Conservation (phyloP, 2,888 invertebrate genomes). For the Melitaea athalia region DNA sequence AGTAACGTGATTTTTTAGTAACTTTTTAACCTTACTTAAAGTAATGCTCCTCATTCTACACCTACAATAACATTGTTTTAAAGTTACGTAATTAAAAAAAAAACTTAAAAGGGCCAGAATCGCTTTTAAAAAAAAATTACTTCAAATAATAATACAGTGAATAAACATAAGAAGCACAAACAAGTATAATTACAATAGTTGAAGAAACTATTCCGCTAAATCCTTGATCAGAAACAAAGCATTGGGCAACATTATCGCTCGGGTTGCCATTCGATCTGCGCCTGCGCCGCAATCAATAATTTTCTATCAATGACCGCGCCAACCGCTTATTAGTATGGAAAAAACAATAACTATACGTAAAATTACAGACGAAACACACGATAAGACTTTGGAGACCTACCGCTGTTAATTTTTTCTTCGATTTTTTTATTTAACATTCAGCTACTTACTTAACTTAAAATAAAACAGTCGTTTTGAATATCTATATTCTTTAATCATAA, state of each 20-base stretch:
- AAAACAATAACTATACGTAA: conserved; percentile 76
- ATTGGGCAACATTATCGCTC: conserved; percentile 44
- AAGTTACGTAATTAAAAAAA: no score
- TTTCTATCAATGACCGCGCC: conserved; percentile 74
- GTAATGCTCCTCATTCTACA: no score
- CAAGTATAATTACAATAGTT: not conserved
- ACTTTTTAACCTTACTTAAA: no score
- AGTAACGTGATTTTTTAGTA: no score
- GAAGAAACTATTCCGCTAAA: conserved; percentile 13
- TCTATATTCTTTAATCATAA: no score
- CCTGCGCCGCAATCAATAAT: conserved; percentile 67
- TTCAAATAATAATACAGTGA: not conserved
- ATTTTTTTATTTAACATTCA: not conserved
- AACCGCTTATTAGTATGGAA: conserved; percentile 73
- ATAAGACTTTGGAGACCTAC: conserved; percentile 53
- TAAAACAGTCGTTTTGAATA: not conserved
- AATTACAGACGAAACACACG: conserved; percentile 52
- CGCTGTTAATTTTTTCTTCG: conserved; percentile 13
- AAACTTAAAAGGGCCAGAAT: no score
- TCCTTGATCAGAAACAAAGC: conserved; percentile 29
- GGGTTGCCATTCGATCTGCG: conserved; percentile 45
- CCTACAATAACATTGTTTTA: no score
- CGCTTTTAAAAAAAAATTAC: no score
- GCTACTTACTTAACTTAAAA: not conserved
- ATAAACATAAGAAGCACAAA: conserved; percentile 1